phyloP scores from a whole-genome alignment of 2,797 vertebrate genomes.

The Arnoldichthys spilopterus region DNA sequence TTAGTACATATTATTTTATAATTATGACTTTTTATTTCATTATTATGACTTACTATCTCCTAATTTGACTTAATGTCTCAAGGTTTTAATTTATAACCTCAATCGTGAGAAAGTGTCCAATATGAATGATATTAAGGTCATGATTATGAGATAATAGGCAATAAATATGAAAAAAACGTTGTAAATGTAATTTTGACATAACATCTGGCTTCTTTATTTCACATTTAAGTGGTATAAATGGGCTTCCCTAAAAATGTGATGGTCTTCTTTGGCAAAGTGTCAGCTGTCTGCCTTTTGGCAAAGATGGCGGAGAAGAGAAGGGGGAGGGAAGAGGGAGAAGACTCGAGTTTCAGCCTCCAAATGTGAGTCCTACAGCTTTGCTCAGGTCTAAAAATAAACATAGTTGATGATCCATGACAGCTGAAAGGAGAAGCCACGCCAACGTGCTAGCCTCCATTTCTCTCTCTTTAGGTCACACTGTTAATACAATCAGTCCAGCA shows the following conservation, averaged over 20 bases:
- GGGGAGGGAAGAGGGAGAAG: constrained; percentile 20
- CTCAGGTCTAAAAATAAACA: constrained; percentile 84
- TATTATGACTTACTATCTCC: too few relatives aligned
- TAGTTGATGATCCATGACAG: constrained; percentile 78
- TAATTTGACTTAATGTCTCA: too few relatives aligned
- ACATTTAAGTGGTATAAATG: too few relatives aligned
- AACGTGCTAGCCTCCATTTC: constrained; percentile 56
- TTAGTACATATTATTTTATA: too few relatives aligned
- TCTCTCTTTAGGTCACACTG: constrained; percentile 57
- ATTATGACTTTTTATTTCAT: too few relatives aligned
- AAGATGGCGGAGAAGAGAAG: constrained; percentile 48
- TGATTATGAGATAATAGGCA: too few relatives aligned
- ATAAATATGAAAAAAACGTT: too few relatives aligned
- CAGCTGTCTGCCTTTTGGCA: constrained; percentile 80
- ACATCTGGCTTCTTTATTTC: too few relatives aligned
- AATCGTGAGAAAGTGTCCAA: too few relatives aligned
- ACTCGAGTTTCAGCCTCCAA: constrained; percentile 72
- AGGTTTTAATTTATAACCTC: too few relatives aligned
- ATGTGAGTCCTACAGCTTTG: constrained; percentile 76
- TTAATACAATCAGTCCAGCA: constrained; percentile 62
- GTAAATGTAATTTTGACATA: too few relatives aligned
- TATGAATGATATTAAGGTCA: too few relatives aligned
- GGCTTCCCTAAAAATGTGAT: constrained; percentile 29
- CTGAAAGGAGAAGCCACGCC: constrained; percentile 69
- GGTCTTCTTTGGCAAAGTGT: constrained; percentile 54